phyloP scores from a whole-genome alignment of 2,113 vertebrate species.

The Lipotes vexillifer region DNA sequence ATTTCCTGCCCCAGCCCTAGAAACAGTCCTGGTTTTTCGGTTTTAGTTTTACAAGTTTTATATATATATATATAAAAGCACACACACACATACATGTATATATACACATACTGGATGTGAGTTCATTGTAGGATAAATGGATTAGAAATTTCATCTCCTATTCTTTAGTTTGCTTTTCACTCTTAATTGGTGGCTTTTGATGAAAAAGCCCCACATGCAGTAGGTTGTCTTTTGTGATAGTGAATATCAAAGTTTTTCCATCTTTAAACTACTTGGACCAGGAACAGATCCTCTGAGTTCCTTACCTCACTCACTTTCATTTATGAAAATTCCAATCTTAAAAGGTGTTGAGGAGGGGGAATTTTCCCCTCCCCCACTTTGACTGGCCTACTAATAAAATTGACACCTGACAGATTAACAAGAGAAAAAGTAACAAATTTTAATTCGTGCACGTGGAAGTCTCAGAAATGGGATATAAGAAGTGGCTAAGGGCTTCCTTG shows the following conservation, averaged over 20 bases:
- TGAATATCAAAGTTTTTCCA: neutral
- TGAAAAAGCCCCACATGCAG: too few relatives aligned
- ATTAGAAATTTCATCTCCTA: neutral
- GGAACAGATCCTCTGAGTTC: neutral
- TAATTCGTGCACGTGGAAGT: neutral
- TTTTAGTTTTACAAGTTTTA: neutral
- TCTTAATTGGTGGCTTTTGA: neutral
- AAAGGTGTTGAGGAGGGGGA: neutral
- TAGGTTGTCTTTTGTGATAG: neutral
- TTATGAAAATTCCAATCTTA: neutral
- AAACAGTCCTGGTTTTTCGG: neutral
- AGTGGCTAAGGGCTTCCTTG: too few relatives aligned
- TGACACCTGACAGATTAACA: neutral
- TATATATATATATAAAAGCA: neutral
- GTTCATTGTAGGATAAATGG: neutral
- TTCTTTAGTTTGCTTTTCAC: neutral
- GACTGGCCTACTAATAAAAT: neutral
- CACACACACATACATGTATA: neutral
- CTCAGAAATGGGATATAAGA: neutral
- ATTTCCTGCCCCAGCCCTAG: neutral
- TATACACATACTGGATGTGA: neutral
- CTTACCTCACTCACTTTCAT: neutral
- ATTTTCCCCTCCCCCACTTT: neutral
- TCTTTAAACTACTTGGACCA: neutral
- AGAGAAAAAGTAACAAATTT: neutral